A percentile compares a stretch with the other conserved stretches of the same genome.
phyloP scores from a whole-genome alignment of 2,797 vertebrate genomes.

The Oceanodroma leucorhoa region DNA sequence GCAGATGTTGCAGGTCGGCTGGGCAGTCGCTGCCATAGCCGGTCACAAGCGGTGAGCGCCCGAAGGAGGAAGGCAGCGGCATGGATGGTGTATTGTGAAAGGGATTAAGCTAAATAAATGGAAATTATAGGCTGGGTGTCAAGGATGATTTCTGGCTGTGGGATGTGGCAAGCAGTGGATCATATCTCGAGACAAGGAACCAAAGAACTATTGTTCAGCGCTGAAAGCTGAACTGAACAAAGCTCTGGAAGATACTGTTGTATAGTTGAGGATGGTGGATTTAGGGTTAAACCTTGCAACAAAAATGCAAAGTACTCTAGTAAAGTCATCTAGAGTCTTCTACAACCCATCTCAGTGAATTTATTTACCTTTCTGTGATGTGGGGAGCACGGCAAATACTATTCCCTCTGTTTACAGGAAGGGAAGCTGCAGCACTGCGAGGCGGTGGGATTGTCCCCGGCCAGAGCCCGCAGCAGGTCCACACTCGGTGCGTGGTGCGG shows the following conservation, averaged over 20 bases:
- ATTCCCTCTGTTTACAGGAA: background rate
- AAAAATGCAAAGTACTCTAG: background rate
- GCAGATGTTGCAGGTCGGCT: background rate
- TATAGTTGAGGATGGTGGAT: background rate
- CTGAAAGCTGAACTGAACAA: background rate
- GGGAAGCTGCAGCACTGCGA: background rate
- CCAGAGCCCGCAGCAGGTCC: background rate
- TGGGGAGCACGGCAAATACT: background rate
- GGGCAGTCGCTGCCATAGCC: background rate
- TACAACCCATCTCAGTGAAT: background rate
- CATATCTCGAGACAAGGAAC: fast-evolving
- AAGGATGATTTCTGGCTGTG: background rate
- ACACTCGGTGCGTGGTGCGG: fast-evolving
- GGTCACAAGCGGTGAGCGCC: background rate
- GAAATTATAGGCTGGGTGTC: background rate
- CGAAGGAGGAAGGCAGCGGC: background rate
- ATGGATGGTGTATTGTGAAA: background rate
- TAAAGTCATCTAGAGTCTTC: background rate
- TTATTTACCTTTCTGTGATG: background rate
- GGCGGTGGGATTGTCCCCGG: fast-evolving
- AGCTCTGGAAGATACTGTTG: background rate
- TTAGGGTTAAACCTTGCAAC: background rate
- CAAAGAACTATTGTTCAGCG: background rate
- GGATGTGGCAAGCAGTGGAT: background rate
- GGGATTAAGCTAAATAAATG: background rate